Evolutionary conservation across 1,140 invertebrate species (phyloP), one percentile per base, ranked within the genome.

Genomic region (Phortica variegata): DNA sequence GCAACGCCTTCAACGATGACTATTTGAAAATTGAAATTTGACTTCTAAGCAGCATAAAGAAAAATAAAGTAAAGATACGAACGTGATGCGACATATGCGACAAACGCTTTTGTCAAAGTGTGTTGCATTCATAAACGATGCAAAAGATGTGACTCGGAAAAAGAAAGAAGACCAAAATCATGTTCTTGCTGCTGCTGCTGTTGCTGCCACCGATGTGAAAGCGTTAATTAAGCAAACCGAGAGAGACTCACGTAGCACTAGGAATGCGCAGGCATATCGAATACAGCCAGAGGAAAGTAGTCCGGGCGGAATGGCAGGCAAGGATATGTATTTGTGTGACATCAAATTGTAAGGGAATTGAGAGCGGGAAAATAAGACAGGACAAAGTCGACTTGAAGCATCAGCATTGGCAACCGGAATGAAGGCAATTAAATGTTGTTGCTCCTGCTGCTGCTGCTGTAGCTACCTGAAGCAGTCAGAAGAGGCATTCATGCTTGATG

Each of bases 151-250:
- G n/a, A n/a, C n/a, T n/a, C n/a, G n/a, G n/a, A n/a, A n/a, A n/a
- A n/a, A n/a, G n/a, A n/a, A n/a, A n/a, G n/a, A n/a, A n/a, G n/a
- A n/a, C n/a, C n/a, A n/a, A n/a, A n/a, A n/a, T n/a, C n/a, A n/a
- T n/a, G n/a, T n/a, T n/a, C n/a, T n/a, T n/a, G n/a, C n/a, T n/a
- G n/a, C n/a, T n/a, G n/a, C n/a, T n/a, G n/a, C n/a, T n/a, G n/a
- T n/a, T n/a, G n/a, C n/a, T n/a, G n/a, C n/a, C n/a, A n/a, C n/a
- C n/a, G n/a, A 42, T 53, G 53, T 57, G 54, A 48, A 53, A 54
- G 59, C 60, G 63, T 68, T 68, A 68, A 68, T 68, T 68, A 68
- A 68, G 63, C 63, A 68, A 68, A 68, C 60, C 63, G 63, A 68
- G 63, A 60, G 63, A 60, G 63, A 63, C 57, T 49, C 63, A 68